Evolutionary conservation across 1,140 invertebrate species (phyloP).

Genomic region (Vanessa tameamea): DNA sequence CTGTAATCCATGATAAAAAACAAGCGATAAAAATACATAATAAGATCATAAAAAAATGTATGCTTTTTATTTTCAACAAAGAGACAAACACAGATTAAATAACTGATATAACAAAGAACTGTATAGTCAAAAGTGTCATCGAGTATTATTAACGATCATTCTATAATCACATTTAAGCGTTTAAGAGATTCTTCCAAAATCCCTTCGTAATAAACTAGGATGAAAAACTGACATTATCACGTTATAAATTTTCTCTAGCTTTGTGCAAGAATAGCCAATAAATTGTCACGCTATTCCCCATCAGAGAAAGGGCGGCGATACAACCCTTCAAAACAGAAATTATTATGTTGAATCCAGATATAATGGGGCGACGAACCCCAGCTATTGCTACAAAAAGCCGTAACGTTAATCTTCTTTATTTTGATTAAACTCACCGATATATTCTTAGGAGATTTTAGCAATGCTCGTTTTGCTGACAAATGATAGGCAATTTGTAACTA

Average conservation of each 20-base stretch:
- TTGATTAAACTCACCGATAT: not conserved
- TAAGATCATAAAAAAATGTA: no score
- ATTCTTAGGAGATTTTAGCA: not conserved
- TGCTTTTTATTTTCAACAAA: no score
- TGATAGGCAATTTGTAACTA: no score
- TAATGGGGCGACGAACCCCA: slow-evolving; percentile 24
- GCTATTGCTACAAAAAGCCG: not conserved
- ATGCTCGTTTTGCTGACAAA: not conserved
- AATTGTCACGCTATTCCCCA: slow-evolving; percentile 63
- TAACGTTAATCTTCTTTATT: slow-evolving; percentile 16
- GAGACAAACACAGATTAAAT: no score
- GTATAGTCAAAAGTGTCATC: slow-evolving; percentile 8
- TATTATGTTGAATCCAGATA: slow-evolving; percentile 40
- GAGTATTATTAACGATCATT: slow-evolving; percentile 35
- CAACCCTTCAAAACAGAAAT: slow-evolving; percentile 53
- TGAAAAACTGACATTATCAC: slow-evolving; percentile 68
- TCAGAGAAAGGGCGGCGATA: slow-evolving; percentile 36
- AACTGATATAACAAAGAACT: no score
- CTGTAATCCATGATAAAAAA: no score
- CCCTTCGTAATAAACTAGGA: slow-evolving; percentile 49
- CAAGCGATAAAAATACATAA: no score
- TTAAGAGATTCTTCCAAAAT: slow-evolving; percentile 41
- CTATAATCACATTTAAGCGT: slow-evolving; percentile 33
- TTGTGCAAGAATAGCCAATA: slow-evolving; percentile 71
- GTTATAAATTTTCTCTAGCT: slow-evolving; percentile 69